Evolutionary conservation across 2,888 invertebrate genomes (phyloP), one percentile per base, ranked within the genome.

Genomic region (Synanthedon vespiformis): DNA sequence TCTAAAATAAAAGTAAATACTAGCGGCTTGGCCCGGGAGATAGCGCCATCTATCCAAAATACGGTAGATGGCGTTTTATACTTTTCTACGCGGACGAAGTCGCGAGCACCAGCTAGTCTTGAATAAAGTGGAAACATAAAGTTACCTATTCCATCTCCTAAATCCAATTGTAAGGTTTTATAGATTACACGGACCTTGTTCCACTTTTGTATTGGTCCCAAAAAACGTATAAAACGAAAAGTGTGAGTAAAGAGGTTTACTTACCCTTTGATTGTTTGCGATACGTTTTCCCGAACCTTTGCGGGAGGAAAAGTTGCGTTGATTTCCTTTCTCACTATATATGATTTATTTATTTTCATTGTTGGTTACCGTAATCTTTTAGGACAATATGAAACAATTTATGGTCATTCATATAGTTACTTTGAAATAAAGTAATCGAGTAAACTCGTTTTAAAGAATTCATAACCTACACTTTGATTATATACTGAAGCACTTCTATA

Each of bases 201-300:
- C 70, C 67, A 70, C 64, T 69, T 74, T 72, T 67, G 68, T 69
- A 69, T 71, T 61, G 63, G 58, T 61, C 65, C 69, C 72, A 65
- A 73, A 22, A 72, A 69, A 68, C 70, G 61, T 68, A 72, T 74
- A 69, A 71, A 73, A 68, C 60, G 67, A 63, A 72, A 71, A 72
- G 74, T 73, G 68, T 64, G 66, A 66, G 69, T 70, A 74, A 76
- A 77, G 62, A 72, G 74, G 72, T 75, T 77, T 75, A 63, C 70
- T 71, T 69, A 70, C 65, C 71, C 72, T 76, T 77, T 79, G 77
- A 78, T 79, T 78, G 74, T 74, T 74, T 74, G 73, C 71, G 65
- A 74, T 76, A 75, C 64, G 62, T 70, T 67, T 61, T 58, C 61
- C 58, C 55, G 60, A 62, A 67, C 60, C 58, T 65, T 66, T 62